A percentile compares a stretch with the other conserved stretches of the same genome.
Evolutionary conservation across 2,113 vertebrate genomes (phyloP).

Genomic region (Ardeotis arabs): DNA sequence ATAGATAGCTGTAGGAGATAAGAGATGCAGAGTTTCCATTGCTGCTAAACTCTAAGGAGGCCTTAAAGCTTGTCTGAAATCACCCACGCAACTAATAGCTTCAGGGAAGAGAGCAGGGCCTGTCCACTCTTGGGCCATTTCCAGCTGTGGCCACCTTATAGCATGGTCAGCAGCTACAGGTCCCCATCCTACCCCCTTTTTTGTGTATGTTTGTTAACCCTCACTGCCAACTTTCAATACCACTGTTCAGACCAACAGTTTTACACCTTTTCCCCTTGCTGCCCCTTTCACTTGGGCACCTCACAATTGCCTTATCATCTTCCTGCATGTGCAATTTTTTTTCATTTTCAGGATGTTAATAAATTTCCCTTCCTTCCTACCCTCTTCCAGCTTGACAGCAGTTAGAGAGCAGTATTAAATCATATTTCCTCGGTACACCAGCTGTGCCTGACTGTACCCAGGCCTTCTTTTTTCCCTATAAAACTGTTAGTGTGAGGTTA

Average conservation of each 20-base stretch:
- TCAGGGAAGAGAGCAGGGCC: neutral
- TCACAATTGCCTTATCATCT: neutral
- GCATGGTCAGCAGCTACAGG: neutral
- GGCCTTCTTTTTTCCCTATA: neutral
- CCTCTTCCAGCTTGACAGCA: neutral
- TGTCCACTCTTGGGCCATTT: neutral
- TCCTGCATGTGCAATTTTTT: neutral
- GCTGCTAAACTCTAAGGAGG: neutral
- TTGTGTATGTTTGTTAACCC: neutral
- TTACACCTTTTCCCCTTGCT: neutral
- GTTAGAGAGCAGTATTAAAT: neutral
- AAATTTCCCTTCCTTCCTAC: neutral
- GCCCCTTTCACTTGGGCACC: neutral
- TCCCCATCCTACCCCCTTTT: neutral
- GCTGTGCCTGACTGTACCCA: rapidly evolving
- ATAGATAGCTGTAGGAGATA: neutral
- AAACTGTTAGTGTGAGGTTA: neutral
- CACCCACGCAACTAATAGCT: neutral
- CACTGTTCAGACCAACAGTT: neutral
- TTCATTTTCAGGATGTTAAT: neutral
- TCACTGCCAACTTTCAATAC: too few species aligned
- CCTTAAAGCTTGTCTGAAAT: neutral
- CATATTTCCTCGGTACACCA: neutral
- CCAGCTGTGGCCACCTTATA: neutral
- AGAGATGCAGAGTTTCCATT: neutral